Evolutionary conservation across 2,113 vertebrate species (phyloP).

Genomic region (Amphiprion ocellaris): DNA sequence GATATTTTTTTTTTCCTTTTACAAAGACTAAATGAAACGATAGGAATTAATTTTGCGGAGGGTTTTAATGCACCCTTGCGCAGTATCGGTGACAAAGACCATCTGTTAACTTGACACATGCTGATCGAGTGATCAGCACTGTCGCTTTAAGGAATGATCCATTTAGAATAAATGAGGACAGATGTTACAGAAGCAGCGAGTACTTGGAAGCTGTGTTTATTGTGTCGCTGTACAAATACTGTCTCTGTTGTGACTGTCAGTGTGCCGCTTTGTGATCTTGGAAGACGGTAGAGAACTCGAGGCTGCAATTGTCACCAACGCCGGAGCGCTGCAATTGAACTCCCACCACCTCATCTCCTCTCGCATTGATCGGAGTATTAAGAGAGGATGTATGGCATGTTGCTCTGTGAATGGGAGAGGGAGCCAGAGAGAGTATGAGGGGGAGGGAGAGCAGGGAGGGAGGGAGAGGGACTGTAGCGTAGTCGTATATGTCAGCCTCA

Average conservation of each 20-base stretch:
- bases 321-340: slow-evolving; percentile 65
- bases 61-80: slow-evolving; percentile 2
- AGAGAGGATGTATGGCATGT: slow-evolving; percentile 71
- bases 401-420: slow-evolving; percentile 74
- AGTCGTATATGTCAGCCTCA: slow-evolving; percentile 74
- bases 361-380: slow-evolving; percentile 77
- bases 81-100: slow-evolving; percentile 47
- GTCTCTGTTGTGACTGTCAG: slow-evolving; percentile 54
- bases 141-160: slow-evolving; percentile 72
- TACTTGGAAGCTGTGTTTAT: slow-evolving; percentile 48
- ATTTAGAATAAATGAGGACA: slow-evolving; percentile 67
- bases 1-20: not conserved
- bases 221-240: slow-evolving; percentile 44
- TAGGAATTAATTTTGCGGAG: slow-evolving; percentile 22
- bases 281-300: slow-evolving; percentile 45
- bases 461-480: slow-evolving; percentile 64
- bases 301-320: slow-evolving; percentile 52
- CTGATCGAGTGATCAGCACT: slow-evolving; percentile 61
- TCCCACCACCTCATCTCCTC: slow-evolving; percentile 73
- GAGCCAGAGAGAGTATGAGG: slow-evolving; percentile 58
- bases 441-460: slow-evolving; percentile 52
- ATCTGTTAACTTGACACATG: slow-evolving; percentile 51
- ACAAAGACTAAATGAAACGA: not conserved
- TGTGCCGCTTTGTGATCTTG: slow-evolving; percentile 58
- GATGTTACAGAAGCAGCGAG: slow-evolving; percentile 66